Base-by-base conservation (phyloP, 2,888 invertebrate genomes). In the Hemicrepidius hirtus region DNA sequence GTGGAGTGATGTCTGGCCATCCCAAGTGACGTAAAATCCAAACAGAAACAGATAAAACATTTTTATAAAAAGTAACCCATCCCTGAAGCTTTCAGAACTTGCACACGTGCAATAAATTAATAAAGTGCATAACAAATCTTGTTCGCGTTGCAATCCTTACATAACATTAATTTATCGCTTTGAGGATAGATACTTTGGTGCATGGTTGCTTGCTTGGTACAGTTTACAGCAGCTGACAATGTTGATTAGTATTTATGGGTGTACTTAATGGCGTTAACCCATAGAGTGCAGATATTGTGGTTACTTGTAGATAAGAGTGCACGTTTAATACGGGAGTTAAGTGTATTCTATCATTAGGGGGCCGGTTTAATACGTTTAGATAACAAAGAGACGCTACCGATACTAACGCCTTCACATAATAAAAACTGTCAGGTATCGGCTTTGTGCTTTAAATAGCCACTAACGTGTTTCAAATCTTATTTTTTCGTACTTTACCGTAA, bases 301-400 rank as follows among this genome's bases (percentile, higher is more conserved):
- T 77, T 75, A 76, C 71, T 76, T 75, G 66, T 65, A 64, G 75
- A 77, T 77, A 78, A 77, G 73, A 73, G 57, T 55, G 55, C 35
- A 35, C 16, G 55, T 55, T 50, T 55, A 55, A 55, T 57, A 80
- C 81, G 74, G 80, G 76, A 81, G 81, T 81, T 82, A 81, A 82
- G 81, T 82, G 80, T 81, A 76, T 80, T 80, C 80, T 80, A 81
- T 81, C 81, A 81, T 81, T 82, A 81, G 80, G 81, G 78, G 80
- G 82, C 80, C 78, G 79, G 78, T 77, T 74, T 77, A 77, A 77
- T 76, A 76, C 76, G 67, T 41, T 62, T 35, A 63, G 57, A 74
- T 76, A 77, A 74, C 72, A 66, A 53, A 49, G 74, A 64, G 74
- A 66, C 73, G 75, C 78, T 79, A 78, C 78, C 50, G 64, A 37